Percentiles rank a stretch among this genome's conserved stretches.
phyloP scores from a whole-genome alignment of 2,797 vertebrate genomes.

The Helicolenus hilgendorfi region DNA sequence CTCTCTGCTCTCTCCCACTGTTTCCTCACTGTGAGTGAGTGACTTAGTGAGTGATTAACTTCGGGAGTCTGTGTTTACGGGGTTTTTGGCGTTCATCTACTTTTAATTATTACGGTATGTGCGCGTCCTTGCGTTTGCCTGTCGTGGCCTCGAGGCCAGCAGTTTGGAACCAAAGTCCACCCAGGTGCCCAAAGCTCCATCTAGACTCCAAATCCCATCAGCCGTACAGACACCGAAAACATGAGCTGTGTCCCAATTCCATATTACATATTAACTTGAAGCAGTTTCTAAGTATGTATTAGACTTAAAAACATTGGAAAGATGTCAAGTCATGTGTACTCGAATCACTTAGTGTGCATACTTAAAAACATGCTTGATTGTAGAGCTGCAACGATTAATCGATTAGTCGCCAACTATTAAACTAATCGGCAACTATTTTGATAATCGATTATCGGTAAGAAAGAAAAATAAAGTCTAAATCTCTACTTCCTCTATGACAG shows the following conservation, averaged over 20 bases:
- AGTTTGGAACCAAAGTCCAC: constrained; percentile 5
- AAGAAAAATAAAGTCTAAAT: too few relatives aligned
- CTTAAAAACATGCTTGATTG: background rate
- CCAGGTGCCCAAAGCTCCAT: constrained; percentile 4
- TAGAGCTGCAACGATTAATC: too few relatives aligned
- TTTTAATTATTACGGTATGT: background rate
- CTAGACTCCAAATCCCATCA: constrained; percentile 54
- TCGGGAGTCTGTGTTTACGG: constrained; percentile 24
- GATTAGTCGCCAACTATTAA: too few relatives aligned
- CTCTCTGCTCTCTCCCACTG: constrained; percentile 45
- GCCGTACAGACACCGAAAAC: constrained; percentile 19
- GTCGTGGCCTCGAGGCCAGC: constrained; percentile 8
- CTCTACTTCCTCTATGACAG: too few relatives aligned
- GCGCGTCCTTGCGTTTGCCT: background rate
- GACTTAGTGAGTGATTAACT: constrained; percentile 49
- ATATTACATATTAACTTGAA: background rate
- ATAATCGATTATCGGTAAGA: too few relatives aligned
- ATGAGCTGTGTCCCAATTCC: constrained; percentile 17
- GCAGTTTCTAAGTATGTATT: background rate
- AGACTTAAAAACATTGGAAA: background rate
- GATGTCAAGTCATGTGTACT: background rate
- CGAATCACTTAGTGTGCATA: background rate
- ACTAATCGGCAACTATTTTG: too few relatives aligned
- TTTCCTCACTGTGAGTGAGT: constrained; percentile 26
- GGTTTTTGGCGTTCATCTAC: constrained; percentile 13